Evolutionary conservation across 37 sponge, comb jelly and placozoan species (phyloP), one percentile per base, ranked within the genome.

Genomic region (Eunapius fragilis): DNA sequence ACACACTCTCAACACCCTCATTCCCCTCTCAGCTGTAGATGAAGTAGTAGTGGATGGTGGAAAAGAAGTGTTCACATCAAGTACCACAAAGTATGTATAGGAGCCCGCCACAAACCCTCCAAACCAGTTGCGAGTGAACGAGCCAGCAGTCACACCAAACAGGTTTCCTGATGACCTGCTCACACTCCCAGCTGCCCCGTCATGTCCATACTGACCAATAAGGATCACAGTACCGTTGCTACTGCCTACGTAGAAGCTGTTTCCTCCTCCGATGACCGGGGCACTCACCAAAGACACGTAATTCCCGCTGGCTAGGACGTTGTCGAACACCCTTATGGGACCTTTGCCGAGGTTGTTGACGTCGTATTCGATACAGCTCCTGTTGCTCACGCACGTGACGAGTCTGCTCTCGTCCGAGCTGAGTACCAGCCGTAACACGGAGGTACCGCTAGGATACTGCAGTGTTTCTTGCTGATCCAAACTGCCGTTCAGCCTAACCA

Each of bases 61-160:
- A n/a, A n/a, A 1, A 2, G 37, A 67, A 31, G 26, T 26, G 22
- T 13, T 30, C 28, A 68, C 10, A 49, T 80, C 80, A 7, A 50
- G 28, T 37, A 49, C 80, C 28, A 80, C 58, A 49, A 37, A 80
- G 67, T 80, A 80, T 25, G 80, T 33, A 80, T 80, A 48, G 28
- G 10, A 14, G 6, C 37, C 32, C 25, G 26, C 25, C 30, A 80
- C 28, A 37, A 80, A 80, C 12, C 80, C 80, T 37, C 67, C 30
- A 41, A 24, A 41, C 28, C 48, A 48, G 25, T 50, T 31, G 67
- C 80, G 80, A 58, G 67, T 47, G 67, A 80, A 48, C 67, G 80
- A 22, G 58, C 58, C 14, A 17, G 22, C 58, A 58, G 58, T 58
- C 58, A 58, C 58, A 11, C 58, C 14, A 58, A 58, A 58, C 58